Conservation (phyloP, 1,140 invertebrate species). For the Drosophila lowei region DNA sequence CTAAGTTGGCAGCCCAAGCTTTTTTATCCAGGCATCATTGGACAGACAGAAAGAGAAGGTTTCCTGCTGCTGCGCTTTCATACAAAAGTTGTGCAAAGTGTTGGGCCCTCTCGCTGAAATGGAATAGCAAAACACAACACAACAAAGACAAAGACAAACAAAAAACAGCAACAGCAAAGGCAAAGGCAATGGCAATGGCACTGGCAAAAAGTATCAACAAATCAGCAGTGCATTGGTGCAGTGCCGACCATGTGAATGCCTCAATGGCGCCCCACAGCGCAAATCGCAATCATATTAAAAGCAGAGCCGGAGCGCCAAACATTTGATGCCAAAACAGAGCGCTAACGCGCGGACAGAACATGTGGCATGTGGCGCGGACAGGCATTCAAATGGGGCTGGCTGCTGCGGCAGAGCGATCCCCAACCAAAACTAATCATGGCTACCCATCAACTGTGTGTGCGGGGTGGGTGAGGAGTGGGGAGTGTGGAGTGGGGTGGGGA, state of each 20-base stretch:
- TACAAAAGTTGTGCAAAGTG: too few relatives aligned
- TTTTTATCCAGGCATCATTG: too few relatives aligned
- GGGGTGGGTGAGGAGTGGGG: conserved; percentile 3
- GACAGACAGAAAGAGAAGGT: too few relatives aligned
- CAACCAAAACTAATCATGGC: conserved; percentile 61
- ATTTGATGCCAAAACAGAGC: conserved; percentile 33
- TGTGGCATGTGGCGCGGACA: conserved; percentile 46
- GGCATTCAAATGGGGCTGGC: conserved; percentile 19
- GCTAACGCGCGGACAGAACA: conserved; percentile 16
- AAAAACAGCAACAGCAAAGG: conserved; percentile 5
- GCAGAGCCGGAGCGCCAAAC: conserved; percentile 45
- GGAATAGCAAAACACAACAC: too few relatives aligned
- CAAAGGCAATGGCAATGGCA: not conserved
- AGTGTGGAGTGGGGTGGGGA: too few relatives aligned
- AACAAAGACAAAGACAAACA: conserved; percentile 8
- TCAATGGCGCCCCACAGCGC: conserved; percentile 25
- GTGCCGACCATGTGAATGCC: conserved; percentile 38
- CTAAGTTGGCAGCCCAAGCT: too few relatives aligned
- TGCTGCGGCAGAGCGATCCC: conserved; percentile 10
- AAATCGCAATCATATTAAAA: conserved; percentile 79
- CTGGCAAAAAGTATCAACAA: not conserved
- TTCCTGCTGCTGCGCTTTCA: too few relatives aligned
- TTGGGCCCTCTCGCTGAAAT: too few relatives aligned
- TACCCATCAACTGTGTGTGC: conserved; percentile 38
- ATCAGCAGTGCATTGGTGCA: conserved; percentile 12